phyloP scores from a whole-genome alignment of 2,888 invertebrate genomes.

The Clistopyga incitator region DNA sequence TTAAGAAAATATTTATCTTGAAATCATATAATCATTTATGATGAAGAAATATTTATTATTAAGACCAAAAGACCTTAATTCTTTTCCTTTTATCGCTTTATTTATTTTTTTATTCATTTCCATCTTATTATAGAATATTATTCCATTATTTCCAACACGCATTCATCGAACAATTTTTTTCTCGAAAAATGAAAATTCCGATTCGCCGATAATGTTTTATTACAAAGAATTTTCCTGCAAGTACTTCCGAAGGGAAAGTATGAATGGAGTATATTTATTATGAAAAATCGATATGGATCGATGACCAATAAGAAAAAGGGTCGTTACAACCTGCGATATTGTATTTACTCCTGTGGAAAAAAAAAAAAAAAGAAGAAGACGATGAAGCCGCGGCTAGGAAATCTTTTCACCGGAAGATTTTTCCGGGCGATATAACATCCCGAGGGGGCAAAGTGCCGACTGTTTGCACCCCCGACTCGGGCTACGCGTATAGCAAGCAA shows the following conservation, averaged over 20 bases:
- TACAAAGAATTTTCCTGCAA: not conserved
- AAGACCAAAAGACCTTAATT: no score
- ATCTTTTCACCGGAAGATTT: slow-evolving; percentile 66
- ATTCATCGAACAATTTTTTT: not conserved
- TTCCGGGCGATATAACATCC: slow-evolving; percentile 67
- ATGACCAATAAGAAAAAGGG: slow-evolving; percentile 57
- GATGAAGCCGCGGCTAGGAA: slow-evolving; percentile 27
- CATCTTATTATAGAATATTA: no score
- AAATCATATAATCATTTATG: no score
- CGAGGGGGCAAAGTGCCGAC: slow-evolving; percentile 62
- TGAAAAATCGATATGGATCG: slow-evolving; percentile 63
- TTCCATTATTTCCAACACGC: no score
- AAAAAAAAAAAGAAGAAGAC: not conserved
- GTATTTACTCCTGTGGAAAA: slow-evolving; percentile 37
- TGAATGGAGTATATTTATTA: slow-evolving; percentile 34
- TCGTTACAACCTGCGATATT: slow-evolving; percentile 62
- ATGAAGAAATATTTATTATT: no score
- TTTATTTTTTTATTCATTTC: not conserved
- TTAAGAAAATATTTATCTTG: no score
- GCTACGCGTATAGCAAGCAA: not conserved
- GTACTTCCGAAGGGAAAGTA: not conserved
- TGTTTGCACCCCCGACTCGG: slow-evolving; percentile 60
- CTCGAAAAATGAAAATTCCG: not conserved
- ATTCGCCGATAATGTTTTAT: not conserved
- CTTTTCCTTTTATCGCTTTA: not conserved